Base-by-base conservation (phyloP, 2,888 invertebrate genomes). In the Panopea generosa region DNA sequence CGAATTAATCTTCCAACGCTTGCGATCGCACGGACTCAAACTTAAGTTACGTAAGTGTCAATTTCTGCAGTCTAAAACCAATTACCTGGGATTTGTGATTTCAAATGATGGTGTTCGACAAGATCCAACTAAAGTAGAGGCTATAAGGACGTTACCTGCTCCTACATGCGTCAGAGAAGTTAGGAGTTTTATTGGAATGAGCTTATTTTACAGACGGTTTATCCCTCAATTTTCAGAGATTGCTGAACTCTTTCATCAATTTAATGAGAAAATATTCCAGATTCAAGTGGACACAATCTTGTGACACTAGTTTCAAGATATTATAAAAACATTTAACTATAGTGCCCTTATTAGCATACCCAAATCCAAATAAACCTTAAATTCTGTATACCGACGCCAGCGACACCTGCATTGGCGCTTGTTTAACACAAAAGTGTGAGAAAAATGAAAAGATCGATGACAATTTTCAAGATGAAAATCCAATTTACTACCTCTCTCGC, bases 141-240 rank as follows among this genome's bases (percentile, higher is more conserved):
- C 33, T 11, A 33, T 33, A 7, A 33, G 33, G 11, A 7, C 33
- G 4, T 33, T 33, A 11, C 33, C 33, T 33, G 33, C 33, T 33
- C 33, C 33, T 7, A 33, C 33, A 7, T 50, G 49, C 18, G 77
- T 77, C 9, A 63, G 56, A 22, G 81, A 81, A 50, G 70, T 79
- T 11, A 26, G 81, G 14, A 38, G 57, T 3, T 78, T 81, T 53
- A 59, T 83, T 4, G 83, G 83, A 11, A 77, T 83, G 77, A 66
- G 53, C 24, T 69, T 62, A 16, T 82, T 77, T 27, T 81, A 82
- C 27, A 22, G 78, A 9, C 29, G 79, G 14, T 83, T 73, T 33
- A 63, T 81, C 24, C 77, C 77, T 3, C 69, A 77, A 40, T 79
- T 74, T n/a, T 47, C 55, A 3, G 3, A 66, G 26, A 70, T 66